Conservation (phyloP, 2,888 invertebrate genomes). For the Agriopis marginaria region DNA sequence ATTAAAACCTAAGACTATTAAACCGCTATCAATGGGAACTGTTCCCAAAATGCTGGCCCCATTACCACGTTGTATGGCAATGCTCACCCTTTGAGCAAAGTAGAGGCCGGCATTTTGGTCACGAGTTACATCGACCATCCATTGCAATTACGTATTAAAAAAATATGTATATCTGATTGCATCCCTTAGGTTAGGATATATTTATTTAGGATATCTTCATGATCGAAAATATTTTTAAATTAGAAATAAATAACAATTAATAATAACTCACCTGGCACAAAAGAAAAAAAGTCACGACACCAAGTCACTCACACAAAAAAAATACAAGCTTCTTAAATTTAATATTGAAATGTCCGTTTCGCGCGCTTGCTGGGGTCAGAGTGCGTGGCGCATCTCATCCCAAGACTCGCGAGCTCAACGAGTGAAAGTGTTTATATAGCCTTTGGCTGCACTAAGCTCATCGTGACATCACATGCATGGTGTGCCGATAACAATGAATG, state of each 20-base stretch:
- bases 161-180: no score
- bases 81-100: no score
- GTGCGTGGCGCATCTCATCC: constrained; percentile 72
- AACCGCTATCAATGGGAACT: no score
- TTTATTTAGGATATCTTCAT: no score
- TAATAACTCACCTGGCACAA: constrained; percentile 70
- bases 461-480: constrained; percentile 62
- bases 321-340: constrained; percentile 37
- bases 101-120: no score
- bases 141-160: no score
- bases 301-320: constrained; percentile 70
- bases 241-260: not conserved
- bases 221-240: no score
- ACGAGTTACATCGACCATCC: no score
- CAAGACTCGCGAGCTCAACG: constrained; percentile 74
- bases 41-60: no score
- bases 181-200: no score
- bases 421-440: constrained; percentile 85
- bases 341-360: constrained; percentile 43
- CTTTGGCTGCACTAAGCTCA: constrained; percentile 67
- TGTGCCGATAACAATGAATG: constrained; percentile 57
- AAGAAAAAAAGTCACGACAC: constrained; percentile 69
- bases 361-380: constrained; percentile 75
- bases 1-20: no score
- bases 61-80: no score